Percentiles rank a stretch among this genome's conserved stretches.
Conservation (phyloP, 2,888 invertebrate species). For the Machimus atricapillus region DNA sequence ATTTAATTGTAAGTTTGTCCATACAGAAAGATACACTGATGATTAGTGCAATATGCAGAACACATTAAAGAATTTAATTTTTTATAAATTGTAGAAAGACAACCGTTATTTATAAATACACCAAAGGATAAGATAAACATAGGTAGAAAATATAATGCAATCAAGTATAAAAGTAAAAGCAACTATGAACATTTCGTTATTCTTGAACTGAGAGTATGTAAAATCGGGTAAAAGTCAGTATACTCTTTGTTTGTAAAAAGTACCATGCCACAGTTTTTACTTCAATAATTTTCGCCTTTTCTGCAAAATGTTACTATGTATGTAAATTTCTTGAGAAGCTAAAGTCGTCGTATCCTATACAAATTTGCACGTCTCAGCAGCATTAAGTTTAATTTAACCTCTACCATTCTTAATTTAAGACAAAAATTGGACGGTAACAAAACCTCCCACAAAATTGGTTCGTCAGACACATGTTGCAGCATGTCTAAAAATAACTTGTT, state of each 20-base stretch:
- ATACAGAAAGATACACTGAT: not conserved
- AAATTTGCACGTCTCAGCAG: not conserved
- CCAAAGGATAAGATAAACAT: too few species aligned
- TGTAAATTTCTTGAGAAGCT: not conserved
- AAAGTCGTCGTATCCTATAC: not conserved
- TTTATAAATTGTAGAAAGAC: too few species aligned
- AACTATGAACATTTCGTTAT: too few species aligned
- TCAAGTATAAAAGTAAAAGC: too few species aligned
- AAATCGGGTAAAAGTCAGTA: too few species aligned
- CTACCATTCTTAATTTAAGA: not conserved
- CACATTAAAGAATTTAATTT: too few species aligned
- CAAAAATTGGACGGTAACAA: not conserved
- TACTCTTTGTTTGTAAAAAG: not conserved
- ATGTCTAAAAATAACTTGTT: constrained; percentile 15
- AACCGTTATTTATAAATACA: too few species aligned
- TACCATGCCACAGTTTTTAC: not conserved
- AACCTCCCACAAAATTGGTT: not conserved
- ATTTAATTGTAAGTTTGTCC: not conserved
- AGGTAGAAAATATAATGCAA: too few species aligned
- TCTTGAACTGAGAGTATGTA: too few species aligned
- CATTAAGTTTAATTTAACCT: not conserved
- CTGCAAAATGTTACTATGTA: not conserved
- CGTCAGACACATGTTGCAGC: constrained; percentile 18
- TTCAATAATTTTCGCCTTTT: not conserved
- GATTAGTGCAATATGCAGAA: too few species aligned